Percentiles rank a stretch among this genome's conserved stretches.
phyloP scores from a whole-genome alignment of 2,113 vertebrate genomes.

The Tapirus terrestris region DNA sequence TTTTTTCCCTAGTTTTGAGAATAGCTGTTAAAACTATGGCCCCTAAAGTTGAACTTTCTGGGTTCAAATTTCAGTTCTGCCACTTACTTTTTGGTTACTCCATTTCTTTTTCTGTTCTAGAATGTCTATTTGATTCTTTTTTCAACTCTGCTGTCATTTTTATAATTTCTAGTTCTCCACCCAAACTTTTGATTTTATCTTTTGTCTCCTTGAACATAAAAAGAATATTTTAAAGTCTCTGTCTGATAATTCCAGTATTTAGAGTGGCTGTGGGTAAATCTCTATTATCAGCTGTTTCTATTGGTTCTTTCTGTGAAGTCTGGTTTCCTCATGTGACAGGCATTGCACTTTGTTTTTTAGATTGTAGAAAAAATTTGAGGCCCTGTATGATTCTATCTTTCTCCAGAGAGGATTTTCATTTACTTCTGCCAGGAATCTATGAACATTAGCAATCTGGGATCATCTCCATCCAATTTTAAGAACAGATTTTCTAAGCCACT shows the following conservation, averaged over 20 bases:
- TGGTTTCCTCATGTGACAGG: not conserved
- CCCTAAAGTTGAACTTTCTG: not conserved
- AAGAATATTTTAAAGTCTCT: not conserved
- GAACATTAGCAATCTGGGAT: not conserved
- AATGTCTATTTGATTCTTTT: not conserved
- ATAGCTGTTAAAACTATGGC: not conserved
- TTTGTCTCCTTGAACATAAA: not conserved
- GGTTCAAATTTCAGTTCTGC: not conserved
- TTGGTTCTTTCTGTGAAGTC: not conserved
- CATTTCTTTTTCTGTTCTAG: not conserved
- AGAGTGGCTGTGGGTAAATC: not conserved
- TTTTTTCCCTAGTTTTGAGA: not conserved
- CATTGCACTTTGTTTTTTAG: not conserved
- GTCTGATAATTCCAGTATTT: not conserved
- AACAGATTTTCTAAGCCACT: not conserved
- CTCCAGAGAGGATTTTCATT: conserved; percentile 2
- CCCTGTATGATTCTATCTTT: not conserved
- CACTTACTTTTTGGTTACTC: not conserved
- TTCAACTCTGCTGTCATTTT: not conserved
- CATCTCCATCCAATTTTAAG: not conserved
- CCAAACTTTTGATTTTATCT: not conserved
- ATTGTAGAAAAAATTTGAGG: not conserved
- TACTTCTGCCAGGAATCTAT: not conserved
- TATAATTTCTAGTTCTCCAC: not conserved
- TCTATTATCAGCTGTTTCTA: not conserved